phyloP scores from a whole-genome alignment of 1,140 invertebrate genomes.

The Pseudomyrmex gracilis region DNA sequence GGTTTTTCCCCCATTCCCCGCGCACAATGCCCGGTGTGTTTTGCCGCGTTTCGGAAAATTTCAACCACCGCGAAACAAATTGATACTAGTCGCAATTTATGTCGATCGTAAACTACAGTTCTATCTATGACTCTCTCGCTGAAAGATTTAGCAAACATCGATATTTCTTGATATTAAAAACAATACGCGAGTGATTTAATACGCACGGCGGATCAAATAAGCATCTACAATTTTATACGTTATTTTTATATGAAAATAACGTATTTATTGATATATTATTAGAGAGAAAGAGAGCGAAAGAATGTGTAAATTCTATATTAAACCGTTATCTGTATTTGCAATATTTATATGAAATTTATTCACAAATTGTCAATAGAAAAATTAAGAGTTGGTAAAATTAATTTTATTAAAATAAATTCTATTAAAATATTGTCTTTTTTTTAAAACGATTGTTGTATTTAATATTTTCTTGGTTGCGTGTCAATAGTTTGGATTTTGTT shows the following conservation, averaged over 20 bases:
- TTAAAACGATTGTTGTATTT: not conserved
- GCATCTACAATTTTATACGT: not conserved
- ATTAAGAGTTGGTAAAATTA: not conserved
- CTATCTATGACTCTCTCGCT: conserved; percentile 26
- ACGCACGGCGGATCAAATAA: not conserved
- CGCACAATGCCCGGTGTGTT: conserved; percentile 4
- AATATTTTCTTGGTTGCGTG: conserved; percentile 10
- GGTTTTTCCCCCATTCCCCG: not conserved
- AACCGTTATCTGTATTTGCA: not conserved
- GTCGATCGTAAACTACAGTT: conserved; percentile 39
- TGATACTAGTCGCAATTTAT: conserved; percentile 42
- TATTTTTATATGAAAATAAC: conserved; percentile 8
- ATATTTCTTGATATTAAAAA: conserved; percentile 43
- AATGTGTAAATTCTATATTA: not conserved
- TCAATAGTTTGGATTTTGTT: not conserved
- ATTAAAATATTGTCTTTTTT: not conserved
- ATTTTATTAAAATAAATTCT: not conserved
- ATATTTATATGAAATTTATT: not conserved
- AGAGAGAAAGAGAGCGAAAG: too few species aligned
- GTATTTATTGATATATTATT: not conserved
- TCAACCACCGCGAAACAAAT: conserved; percentile 29
- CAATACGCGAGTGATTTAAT: conserved; percentile 27
- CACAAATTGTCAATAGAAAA: too few species aligned
- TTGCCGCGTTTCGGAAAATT: conserved; percentile 30
- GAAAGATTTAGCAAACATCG: conserved; percentile 52